phyloP scores from a whole-genome alignment of 2,113 vertebrate species.

The Ranitomeya imitator region DNA sequence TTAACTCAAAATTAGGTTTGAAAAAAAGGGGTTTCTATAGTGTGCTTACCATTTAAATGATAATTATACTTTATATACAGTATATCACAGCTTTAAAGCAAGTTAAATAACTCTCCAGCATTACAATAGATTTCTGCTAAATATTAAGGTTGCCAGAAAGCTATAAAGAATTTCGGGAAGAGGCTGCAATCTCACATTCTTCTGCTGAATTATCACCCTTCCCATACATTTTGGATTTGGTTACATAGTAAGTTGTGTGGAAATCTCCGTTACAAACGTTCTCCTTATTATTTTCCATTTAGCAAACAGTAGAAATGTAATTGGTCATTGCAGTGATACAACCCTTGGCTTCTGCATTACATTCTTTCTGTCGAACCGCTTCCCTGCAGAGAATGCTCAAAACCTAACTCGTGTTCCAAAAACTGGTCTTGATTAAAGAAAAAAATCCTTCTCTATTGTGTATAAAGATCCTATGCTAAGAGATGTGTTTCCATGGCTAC shows the following conservation, averaged over 20 bases:
- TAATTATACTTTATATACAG: too few species aligned
- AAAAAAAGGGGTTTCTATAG: too few species aligned
- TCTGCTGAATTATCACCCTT: background rate
- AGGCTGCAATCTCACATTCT: constrained; percentile 18
- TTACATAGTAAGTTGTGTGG: background rate
- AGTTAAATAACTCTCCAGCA: background rate
- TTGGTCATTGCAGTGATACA: background rate
- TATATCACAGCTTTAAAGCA: background rate
- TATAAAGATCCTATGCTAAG: too few species aligned
- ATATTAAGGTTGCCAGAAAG: background rate
- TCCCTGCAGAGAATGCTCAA: constrained; percentile 4
- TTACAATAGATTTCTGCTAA: background rate
- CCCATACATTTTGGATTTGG: constrained; percentile 6
- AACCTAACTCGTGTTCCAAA: background rate
- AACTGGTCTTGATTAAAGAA: background rate
- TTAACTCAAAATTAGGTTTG: too few species aligned
- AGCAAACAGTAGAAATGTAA: background rate
- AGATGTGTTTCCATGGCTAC: too few species aligned
- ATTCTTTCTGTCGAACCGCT: background rate
- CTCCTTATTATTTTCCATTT: background rate
- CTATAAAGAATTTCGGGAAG: background rate
- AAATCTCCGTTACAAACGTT: background rate
- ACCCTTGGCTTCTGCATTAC: background rate
- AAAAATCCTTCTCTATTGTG: too few species aligned
- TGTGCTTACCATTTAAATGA: too few species aligned